Conservation (phyloP, 2,797 vertebrate genomes). For the Semotilus atromaculatus region DNA sequence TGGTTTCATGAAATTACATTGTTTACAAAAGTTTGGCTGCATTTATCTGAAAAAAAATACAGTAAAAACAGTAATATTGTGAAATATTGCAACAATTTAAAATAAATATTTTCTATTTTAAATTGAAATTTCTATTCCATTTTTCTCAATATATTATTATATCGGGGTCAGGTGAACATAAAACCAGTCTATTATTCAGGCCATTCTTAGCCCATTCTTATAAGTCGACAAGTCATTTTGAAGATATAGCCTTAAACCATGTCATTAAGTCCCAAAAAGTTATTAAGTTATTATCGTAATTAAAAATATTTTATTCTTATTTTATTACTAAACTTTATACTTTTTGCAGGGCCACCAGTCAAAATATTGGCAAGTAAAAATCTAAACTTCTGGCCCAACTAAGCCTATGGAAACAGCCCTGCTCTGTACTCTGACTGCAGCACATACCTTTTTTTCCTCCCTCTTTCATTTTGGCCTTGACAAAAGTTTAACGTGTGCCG, state of each 20-base stretch:
- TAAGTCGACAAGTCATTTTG: background rate
- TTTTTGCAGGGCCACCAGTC: background rate
- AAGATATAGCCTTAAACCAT: background rate
- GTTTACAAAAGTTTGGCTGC: background rate
- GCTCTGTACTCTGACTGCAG: background rate
- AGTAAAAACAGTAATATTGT: background rate
- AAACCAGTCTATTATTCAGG: background rate
- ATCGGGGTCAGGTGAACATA: background rate
- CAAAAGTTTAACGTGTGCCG: conserved; percentile 47
- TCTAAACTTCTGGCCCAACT: background rate
- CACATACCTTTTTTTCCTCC: conserved; percentile 4
- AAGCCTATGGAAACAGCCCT: background rate
- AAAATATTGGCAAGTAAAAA: background rate
- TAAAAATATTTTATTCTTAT: too few relatives aligned
- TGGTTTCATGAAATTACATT: background rate
- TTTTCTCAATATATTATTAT: background rate
- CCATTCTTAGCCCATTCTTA: background rate
- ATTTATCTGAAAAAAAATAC: background rate
- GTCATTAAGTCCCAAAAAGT: background rate
- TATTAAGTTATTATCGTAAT: background rate
- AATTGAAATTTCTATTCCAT: background rate
- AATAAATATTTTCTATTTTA: background rate
- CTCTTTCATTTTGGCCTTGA: conserved; percentile 10
- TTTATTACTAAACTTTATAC: background rate
- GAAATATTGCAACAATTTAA: background rate